Conservation (phyloP, 1,140 invertebrate genomes). For the Zaprionus kolodkinae region DNA sequence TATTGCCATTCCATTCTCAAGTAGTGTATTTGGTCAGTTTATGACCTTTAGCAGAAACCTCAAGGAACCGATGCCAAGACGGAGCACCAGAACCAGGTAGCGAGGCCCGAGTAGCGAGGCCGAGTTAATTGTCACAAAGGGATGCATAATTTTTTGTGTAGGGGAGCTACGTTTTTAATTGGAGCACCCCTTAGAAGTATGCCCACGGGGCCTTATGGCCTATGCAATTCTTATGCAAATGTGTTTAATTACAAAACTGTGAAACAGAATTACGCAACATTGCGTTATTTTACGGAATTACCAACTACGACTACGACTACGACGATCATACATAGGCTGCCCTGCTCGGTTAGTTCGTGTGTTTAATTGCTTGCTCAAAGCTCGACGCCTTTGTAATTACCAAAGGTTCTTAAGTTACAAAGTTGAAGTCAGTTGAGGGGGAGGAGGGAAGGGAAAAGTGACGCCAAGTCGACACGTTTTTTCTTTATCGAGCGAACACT, state of each 20-base stretch:
- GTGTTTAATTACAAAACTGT: slow-evolving; percentile 82
- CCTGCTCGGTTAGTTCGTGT: slow-evolving; percentile 61
- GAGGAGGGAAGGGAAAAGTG: slow-evolving; percentile 10
- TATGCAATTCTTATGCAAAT: slow-evolving; percentile 79
- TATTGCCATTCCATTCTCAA: slow-evolving; percentile 47
- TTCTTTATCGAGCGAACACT: not conserved
- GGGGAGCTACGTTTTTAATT: slow-evolving; percentile 61
- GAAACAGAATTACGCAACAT: slow-evolving; percentile 80
- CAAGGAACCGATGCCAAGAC: not conserved
- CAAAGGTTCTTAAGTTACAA: slow-evolving; percentile 18
- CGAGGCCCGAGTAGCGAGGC: not conserved
- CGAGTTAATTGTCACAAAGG: slow-evolving; percentile 4
- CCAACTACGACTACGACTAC: slow-evolving; percentile 1
- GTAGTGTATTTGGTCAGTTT: slow-evolving; percentile 45
- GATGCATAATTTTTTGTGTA: slow-evolving; percentile 7
- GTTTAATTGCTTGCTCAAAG: slow-evolving; percentile 66
- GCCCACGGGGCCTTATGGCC: slow-evolving; percentile 51
- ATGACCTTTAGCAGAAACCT: slow-evolving; percentile 64
- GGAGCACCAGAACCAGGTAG: not conserved
- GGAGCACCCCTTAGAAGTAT: slow-evolving; percentile 59
- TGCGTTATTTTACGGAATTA: slow-evolving; percentile 78
- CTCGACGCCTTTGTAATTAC: slow-evolving; percentile 81
- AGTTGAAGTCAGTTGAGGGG: not conserved
- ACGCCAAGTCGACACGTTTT: slow-evolving; percentile 18
- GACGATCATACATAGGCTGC: not conserved